phyloP scores from a whole-genome alignment of 2,797 vertebrate genomes.

The Lacerta viridis region DNA sequence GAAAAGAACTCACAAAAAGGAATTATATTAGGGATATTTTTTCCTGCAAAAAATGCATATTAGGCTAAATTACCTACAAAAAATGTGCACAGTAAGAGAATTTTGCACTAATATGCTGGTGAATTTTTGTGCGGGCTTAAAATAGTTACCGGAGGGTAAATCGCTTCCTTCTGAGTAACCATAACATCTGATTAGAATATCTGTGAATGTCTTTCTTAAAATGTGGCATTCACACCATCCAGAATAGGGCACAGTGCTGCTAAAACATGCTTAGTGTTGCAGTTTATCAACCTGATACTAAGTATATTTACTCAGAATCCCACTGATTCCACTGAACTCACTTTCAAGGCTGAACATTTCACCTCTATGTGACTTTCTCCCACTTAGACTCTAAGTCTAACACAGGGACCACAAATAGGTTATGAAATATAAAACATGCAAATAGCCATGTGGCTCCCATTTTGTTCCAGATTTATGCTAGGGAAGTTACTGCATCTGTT shows the following conservation, averaged over 20 bases:
- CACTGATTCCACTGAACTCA: not conserved
- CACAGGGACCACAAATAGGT: not conserved
- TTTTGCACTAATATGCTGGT: no score
- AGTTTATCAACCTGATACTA: not conserved
- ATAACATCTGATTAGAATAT: not conserved
- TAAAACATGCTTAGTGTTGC: not conserved
- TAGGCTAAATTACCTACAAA: no score
- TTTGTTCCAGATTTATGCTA: not conserved
- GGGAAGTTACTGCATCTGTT: not conserved
- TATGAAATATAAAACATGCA: not conserved
- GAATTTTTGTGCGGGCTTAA: no score
- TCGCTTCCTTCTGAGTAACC: not conserved
- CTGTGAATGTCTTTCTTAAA: no score
- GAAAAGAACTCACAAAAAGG: no score
- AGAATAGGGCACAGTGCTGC: not conserved
- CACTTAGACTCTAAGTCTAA: not conserved
- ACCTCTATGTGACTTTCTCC: not conserved
- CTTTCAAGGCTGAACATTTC: constrained; percentile 19
- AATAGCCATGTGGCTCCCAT: not conserved
- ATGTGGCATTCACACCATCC: no score
- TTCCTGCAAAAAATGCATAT: no score
- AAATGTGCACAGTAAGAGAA: no score
- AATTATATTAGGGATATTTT: no score
- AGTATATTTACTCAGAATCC: constrained; percentile 2
- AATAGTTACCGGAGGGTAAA: not conserved